Percentiles rank a stretch among this genome's conserved stretches.
These are phyloP conservation scores for Philotrypesis tridentata DNA, from an alignment of 1,140 invertebrate species.

Conservation along the genomic window DNA sequence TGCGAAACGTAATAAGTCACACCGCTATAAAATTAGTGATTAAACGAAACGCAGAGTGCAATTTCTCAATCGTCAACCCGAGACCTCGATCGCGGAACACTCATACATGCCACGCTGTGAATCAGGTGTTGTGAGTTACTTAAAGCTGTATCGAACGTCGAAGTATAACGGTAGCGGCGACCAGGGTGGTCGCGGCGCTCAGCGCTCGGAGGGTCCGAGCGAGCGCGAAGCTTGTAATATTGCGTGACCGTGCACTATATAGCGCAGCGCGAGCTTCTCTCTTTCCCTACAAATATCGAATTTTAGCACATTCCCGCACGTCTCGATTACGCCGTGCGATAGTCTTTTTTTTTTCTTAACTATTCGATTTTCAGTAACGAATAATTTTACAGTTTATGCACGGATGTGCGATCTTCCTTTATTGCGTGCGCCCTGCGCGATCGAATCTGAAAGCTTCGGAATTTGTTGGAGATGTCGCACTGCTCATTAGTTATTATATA, in stretches of 20 bases:
- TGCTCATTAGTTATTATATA: no score
- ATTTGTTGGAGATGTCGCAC: no score
- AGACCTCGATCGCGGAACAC: no score
- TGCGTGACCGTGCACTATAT: constrained; percentile 13
- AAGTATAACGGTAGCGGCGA: constrained; percentile 32
- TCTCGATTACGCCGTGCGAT: not conserved
- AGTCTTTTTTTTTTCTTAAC: no score
- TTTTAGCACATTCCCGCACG: not conserved
- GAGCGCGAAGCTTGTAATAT: constrained; percentile 8
- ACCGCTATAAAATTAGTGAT: no score
- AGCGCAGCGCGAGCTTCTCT: not conserved
- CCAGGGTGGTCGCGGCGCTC: constrained; percentile 21
- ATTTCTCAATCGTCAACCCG: constrained; percentile 47
- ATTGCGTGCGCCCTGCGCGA: no score
- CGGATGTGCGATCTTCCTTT: no score
- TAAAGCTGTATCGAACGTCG: constrained; percentile 58
- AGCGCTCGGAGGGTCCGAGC: constrained; percentile 7
- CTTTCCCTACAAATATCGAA: not conserved
- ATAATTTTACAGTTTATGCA: no score
- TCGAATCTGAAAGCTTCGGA: no score
- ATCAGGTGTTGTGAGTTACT: constrained; percentile 58
- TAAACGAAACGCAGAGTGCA: no score
- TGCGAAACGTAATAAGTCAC: no score
- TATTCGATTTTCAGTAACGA: no score
- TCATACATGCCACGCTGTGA: constrained; percentile 39